These are phyloP conservation scores for Sarcophaga subvicina DNA, from an alignment of 2,888 invertebrate genomes.

Conservation along the genomic window DNA sequence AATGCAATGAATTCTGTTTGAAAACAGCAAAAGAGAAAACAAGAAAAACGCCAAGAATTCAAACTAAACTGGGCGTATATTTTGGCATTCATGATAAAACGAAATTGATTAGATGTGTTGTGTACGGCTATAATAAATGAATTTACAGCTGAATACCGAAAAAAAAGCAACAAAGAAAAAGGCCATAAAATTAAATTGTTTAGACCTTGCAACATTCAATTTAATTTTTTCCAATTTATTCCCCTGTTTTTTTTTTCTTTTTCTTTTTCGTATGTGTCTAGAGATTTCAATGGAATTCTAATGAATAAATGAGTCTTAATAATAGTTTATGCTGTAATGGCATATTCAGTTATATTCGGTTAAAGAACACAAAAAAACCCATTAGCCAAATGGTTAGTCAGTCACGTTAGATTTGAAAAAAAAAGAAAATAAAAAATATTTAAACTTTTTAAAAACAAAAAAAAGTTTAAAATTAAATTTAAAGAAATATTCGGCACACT, in stretches of 20 bases:
- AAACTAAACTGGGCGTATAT: conserved; percentile 55
- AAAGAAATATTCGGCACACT: no score
- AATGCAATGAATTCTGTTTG: conserved; percentile 51
- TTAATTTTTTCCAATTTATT: no score
- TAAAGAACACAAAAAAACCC: conserved; percentile 24
- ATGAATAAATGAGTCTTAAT: conserved; percentile 28
- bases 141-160: not conserved
- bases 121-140: no score
- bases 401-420: conserved; percentile 54
- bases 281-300: conserved; percentile 52
- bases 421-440: no score
- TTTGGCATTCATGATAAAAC: conserved; percentile 54
- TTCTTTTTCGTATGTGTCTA: not conserved
- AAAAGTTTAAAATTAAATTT: no score
- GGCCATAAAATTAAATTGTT: not conserved
- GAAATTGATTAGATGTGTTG: conserved; percentile 59
- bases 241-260: no score
- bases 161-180: not conserved
- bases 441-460: no score
- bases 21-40: not conserved
- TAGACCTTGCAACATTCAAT: conserved; percentile 35
- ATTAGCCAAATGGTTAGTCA: conserved; percentile 56
- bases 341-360: no score
- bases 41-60: not conserved
- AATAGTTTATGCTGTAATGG: not conserved